Evolutionary conservation across 2,888 invertebrate genomes (phyloP).

Genomic region (Lydus trimaculatus): DNA sequence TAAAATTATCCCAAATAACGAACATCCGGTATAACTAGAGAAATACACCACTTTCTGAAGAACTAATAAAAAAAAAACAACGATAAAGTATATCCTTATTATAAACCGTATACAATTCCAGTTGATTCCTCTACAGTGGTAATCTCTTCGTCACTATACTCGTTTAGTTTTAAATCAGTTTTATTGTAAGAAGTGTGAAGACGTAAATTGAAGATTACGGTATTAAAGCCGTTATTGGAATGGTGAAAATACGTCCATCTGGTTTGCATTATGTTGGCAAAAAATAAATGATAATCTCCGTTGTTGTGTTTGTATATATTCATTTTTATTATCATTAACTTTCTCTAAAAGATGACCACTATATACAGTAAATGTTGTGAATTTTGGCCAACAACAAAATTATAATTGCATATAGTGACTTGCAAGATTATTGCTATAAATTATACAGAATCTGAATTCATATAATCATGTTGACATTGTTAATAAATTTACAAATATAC

Average conservation of each 20-base stretch:
- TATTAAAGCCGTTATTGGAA: slow-evolving; percentile 32
- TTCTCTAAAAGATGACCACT: not conserved
- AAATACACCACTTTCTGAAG: too few relatives aligned
- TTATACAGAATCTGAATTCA: not conserved
- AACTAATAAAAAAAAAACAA: too few relatives aligned
- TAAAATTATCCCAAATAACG: not conserved
- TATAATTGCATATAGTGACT: slow-evolving; percentile 8
- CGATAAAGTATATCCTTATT: not conserved
- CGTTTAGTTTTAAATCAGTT: slow-evolving; percentile 32
- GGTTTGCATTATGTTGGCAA: not conserved
- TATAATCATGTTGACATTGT: not conserved
- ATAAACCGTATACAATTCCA: not conserved
- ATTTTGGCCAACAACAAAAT: slow-evolving; percentile 1
- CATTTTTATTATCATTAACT: not conserved
- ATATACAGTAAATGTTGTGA: not conserved
- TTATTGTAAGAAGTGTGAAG: slow-evolving; percentile 34
- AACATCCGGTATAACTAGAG: not conserved
- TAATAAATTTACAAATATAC: not conserved
- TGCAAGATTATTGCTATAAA: not conserved
- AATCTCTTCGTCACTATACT: not conserved
- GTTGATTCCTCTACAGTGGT: not conserved
- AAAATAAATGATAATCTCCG: not conserved
- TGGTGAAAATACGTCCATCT: slow-evolving; percentile 20
- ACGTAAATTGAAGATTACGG: slow-evolving; percentile 38
- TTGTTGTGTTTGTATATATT: not conserved